Evolutionary conservation across 2,113 vertebrate genomes (phyloP).

Genomic region (Rhabdornis inornatus): DNA sequence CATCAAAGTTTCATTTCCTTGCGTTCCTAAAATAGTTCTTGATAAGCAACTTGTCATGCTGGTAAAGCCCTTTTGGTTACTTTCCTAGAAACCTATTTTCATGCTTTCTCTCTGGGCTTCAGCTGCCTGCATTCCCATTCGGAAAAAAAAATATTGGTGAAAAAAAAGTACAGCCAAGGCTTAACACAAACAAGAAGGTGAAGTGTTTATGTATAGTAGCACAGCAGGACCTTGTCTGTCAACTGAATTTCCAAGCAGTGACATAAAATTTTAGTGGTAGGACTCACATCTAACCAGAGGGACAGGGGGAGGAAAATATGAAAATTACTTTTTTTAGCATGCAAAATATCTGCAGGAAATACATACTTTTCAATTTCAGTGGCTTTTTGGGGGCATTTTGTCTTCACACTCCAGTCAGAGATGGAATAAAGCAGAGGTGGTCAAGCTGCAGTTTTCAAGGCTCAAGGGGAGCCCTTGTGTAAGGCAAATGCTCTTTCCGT

Average conservation of each 20-base stretch:
- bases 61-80: conserved; percentile 26
- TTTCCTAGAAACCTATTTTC: conserved; percentile 58
- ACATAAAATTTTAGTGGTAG: not conserved
- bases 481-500: not conserved
- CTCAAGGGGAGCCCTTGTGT: not conserved
- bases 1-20: conserved; percentile 51
- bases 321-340: not conserved
- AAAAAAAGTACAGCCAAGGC: not conserved
- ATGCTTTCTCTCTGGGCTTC: conserved; percentile 32
- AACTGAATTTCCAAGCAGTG: not conserved
- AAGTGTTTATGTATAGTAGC: not conserved
- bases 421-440: not conserved
- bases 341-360: not conserved
- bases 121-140: conserved; percentile 31
- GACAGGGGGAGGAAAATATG: not conserved
- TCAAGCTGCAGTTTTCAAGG: not conserved
- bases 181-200: not conserved
- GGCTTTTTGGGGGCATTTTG: not conserved
- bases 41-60: conserved; percentile 37
- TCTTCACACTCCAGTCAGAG: not conserved
- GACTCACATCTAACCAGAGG: not conserved
- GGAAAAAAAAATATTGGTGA: not conserved
- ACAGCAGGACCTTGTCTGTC: conserved; percentile 36
- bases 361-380: not conserved
- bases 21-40: conserved; percentile 39